Evolutionary conservation across 2,888 invertebrate genomes (phyloP), one percentile per base, ranked within the genome.

Genomic region (Dasypolia templi): DNA sequence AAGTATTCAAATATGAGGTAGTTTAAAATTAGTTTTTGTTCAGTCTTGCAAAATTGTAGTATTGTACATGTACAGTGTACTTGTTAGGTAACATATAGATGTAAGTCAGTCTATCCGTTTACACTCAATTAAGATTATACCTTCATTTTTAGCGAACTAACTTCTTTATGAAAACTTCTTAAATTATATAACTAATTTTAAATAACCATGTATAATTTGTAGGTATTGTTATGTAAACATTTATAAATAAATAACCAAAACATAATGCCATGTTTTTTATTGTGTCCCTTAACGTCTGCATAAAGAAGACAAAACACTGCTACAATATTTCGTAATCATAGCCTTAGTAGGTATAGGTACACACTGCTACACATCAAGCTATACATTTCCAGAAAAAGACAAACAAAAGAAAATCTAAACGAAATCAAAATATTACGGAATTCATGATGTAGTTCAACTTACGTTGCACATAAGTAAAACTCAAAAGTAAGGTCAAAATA

Each of bases 1-100:
- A 92, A 92, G 92, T 87, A 79, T 91, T 89, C 87, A 91, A 90
- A 84, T 85, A 79, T 84, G 82, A 78, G 87, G 87, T 89, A 68
- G 79, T 86, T 85, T 82, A 75, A 83, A 79, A 84, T 70, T 75
- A 82, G 75, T 81, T 77, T 66, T 51, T 49, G 26, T 75, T 66
- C 55, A 59, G 46, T 64, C 11, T 46, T 44, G 39, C 26, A 26
- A 75, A 72, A 46, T 82, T 72, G 6, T 68, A 29, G 53, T 51
- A n/a, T 51, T 44, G 4, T 65, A 32, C 32, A 29, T 42, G 19
- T 39, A 5, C 39, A 11, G 39, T 69, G 14, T 19, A 71, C 72
- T 51, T 35, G 55, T 53, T 26, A 51, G 59, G 39, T 51, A 49
- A 66, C 55, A 53, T 71, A 32, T 55, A 71, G 22, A 56, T 59